Base-by-base conservation (phyloP, 92 coral and sea anemone species). In the Actinernus sp. region DNA sequence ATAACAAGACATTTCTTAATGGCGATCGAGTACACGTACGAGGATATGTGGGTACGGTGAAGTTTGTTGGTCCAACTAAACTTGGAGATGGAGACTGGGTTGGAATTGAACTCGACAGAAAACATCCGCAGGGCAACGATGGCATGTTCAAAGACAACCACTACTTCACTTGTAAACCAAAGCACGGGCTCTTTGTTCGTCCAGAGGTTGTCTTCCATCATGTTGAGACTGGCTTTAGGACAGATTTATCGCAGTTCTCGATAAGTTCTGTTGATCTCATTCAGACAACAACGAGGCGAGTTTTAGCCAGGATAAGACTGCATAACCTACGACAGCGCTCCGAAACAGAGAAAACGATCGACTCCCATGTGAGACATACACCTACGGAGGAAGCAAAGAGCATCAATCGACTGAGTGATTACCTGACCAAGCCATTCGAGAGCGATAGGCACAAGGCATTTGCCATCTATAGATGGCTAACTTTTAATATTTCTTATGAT, bases 401-500 rank as follows among this genome's bases (percentile, higher is more conserved):
- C 45, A 50, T 83, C 29, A 73, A 49, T 7, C 82, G 75, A 27
- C 81, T 90, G 6, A 82, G 93, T 58, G 81, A 69, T 10, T 90
- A 86, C 49, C 97, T 90, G 16, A 81, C 97, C 8, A 68, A 41
- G 46, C 89, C 86, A 11, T 86, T 73, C 40, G 74, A 37, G 12
- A 62, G 55, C 34, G 49, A 63, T 36, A 63, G 78, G 71, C 74
- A 82, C 74, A 90, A 88, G 50, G 89, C 97, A 3, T 79, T 74
- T 45, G 93, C 97, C 0, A 68, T 87, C 25, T 90, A 86, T 40
- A 71, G 93, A 16, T 90, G 96, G 96, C 71, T 90, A 45, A 80
- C 89, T 6, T 61, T 68, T 0, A 90, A 90, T 69, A 34, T 90
- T 53, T 55, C 63, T 27, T 90, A 86, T 58, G 92, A 90, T 68